Percentiles rank a stretch among this genome's conserved stretches.
Evolutionary conservation across 2,797 vertebrate species (phyloP).

Genomic region (Leucoraja ocellata): DNA sequence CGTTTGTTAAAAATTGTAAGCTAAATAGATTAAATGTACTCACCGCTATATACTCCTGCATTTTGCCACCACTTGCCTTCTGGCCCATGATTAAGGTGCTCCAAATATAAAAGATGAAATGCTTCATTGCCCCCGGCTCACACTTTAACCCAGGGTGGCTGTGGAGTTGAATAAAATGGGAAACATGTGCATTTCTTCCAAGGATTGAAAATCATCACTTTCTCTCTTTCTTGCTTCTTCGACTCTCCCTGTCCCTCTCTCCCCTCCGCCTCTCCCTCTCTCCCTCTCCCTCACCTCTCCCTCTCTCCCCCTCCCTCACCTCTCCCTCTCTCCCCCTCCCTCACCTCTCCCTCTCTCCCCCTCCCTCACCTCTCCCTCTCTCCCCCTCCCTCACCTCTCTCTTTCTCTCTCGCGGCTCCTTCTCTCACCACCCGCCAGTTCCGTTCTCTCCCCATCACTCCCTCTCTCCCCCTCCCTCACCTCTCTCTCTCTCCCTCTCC

Average conservation of each 20-base stretch:
- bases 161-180: background rate
- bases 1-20: slow-evolving; percentile 54
- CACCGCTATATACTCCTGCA: slow-evolving; percentile 41
- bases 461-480: no score
- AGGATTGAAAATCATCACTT: background rate
- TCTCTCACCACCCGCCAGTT: no score
- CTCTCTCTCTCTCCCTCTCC: background rate
- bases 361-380: no score
- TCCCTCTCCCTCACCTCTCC: background rate
- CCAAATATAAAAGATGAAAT: slow-evolving; percentile 40
- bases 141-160: background rate
- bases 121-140: background rate
- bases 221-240: background rate
- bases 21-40: slow-evolving; percentile 52
- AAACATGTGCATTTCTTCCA: no score
- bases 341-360: no score
- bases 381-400: no score
- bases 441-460: no score
- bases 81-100: slow-evolving; percentile 47
- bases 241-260: background rate
- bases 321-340: background rate
- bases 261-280: background rate
- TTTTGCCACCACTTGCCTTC: slow-evolving; percentile 41
- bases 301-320: no score
- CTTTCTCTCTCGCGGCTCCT: no score